Percentiles rank a stretch among this genome's conserved stretches.
These are phyloP conservation scores for Cochlearius cochlearius DNA, from an alignment of 2,113 vertebrate species.

Conservation along the genomic window DNA sequence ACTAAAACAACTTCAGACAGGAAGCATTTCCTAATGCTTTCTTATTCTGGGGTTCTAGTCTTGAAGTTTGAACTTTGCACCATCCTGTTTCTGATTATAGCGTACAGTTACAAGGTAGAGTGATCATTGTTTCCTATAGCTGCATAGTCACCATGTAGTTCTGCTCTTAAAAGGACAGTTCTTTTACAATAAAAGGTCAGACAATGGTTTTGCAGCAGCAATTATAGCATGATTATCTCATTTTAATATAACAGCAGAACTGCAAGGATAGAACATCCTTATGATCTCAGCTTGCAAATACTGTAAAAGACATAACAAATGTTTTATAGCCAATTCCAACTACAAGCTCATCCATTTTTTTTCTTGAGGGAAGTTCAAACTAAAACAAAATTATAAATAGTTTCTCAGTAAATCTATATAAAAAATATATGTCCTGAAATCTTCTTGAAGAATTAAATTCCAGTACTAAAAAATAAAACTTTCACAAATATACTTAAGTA, in stretches of 20 bases:
- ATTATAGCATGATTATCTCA: neutral
- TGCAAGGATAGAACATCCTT: neutral
- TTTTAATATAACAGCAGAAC: neutral
- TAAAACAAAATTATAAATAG: neutral
- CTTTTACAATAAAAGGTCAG: neutral
- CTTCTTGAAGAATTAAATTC: neutral
- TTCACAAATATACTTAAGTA: neutral
- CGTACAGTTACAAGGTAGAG: neutral
- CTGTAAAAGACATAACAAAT: neutral
- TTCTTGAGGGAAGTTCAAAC: neutral
- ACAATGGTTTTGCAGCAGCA: neutral
- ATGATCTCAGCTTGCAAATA: neutral
- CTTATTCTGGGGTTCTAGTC: neutral
- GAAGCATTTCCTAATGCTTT: neutral
- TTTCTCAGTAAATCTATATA: neutral
- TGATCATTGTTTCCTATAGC: neutral
- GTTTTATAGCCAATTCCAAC: neutral
- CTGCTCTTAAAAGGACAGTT: neutral
- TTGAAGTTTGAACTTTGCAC: neutral
- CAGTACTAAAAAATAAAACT: neutral
- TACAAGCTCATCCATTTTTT: neutral
- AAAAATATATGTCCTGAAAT: neutral
- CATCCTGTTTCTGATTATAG: neutral
- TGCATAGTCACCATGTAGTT: neutral
- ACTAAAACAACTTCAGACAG: neutral